Percentiles rank a stretch among this genome's conserved stretches.
Evolutionary conservation across 2,888 invertebrate species (phyloP).

Genomic region (Drosophila anomalata): DNA sequence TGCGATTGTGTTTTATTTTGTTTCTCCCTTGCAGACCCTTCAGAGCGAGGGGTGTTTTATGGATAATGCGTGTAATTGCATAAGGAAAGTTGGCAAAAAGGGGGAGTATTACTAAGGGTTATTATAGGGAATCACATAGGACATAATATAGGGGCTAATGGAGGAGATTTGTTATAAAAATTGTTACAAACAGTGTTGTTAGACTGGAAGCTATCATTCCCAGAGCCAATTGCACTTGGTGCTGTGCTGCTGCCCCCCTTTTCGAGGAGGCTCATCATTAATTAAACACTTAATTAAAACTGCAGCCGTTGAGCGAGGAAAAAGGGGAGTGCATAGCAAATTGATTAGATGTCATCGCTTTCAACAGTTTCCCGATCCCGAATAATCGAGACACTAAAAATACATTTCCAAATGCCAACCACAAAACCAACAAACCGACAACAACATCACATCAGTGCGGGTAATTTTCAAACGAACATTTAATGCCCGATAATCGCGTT

Average conservation of each 20-base stretch:
- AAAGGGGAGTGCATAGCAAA: slow-evolving; percentile 21
- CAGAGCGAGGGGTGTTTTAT: background rate
- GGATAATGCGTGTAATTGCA: slow-evolving; percentile 22
- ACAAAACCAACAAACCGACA: slow-evolving; percentile 24
- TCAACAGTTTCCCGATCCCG: slow-evolving; percentile 29
- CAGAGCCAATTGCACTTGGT: slow-evolving; percentile 1
- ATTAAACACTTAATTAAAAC: slow-evolving; percentile 78
- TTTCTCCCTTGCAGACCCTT: slow-evolving; percentile 3
- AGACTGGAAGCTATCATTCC: background rate
- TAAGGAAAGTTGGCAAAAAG: background rate
- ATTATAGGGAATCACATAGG: background rate
- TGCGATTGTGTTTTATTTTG: slow-evolving; percentile 60
- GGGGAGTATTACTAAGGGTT: no score
- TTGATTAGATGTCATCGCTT: slow-evolving; percentile 53
- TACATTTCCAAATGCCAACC: slow-evolving; percentile 38
- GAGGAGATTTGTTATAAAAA: background rate
- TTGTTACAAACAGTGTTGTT: background rate
- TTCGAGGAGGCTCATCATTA: slow-evolving; percentile 62
- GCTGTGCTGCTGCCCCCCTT: no score
- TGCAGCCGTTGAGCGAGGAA: slow-evolving; percentile 46
- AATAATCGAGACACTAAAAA: slow-evolving; percentile 38
- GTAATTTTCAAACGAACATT: slow-evolving; percentile 24
- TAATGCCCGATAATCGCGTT: slow-evolving; percentile 47
- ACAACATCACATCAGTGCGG: slow-evolving; percentile 5
- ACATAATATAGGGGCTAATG: slow-evolving; percentile 9